Conservation (phyloP, 2,113 vertebrate genomes). For the Sapajus apella region DNA sequence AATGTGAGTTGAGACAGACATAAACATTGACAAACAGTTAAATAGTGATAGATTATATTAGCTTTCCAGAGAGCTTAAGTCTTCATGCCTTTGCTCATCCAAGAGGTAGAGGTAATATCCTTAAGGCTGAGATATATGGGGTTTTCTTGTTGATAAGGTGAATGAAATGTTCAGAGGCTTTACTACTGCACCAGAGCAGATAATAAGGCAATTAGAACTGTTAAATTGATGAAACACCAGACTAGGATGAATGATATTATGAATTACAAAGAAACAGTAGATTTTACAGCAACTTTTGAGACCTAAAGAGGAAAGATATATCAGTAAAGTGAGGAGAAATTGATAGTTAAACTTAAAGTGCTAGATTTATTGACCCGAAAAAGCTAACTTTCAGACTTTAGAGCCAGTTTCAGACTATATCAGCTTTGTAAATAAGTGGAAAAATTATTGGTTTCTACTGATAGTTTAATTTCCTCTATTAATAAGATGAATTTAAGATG, state of each 20-base stretch:
- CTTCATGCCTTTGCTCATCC: constrained; percentile 72
- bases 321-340: constrained; percentile 61
- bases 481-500: constrained; percentile 53
- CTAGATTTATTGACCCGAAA: constrained; percentile 66
- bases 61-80: constrained; percentile 73
- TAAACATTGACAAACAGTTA: constrained; percentile 81
- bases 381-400: constrained; percentile 61
- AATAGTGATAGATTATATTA: constrained; percentile 78
- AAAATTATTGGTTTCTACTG: constrained; percentile 36
- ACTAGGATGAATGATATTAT: constrained; percentile 73
- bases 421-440: constrained; percentile 67
- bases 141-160: constrained; percentile 71
- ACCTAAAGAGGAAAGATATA: constrained; percentile 44
- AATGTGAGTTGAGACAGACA: constrained; percentile 74
- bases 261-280: constrained; percentile 71
- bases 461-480: constrained; percentile 50
- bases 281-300: constrained; percentile 71
- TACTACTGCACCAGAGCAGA: constrained; percentile 76
- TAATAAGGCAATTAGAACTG: constrained; percentile 80
- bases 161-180: constrained; percentile 74
- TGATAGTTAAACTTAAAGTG: constrained; percentile 64
- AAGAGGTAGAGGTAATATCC: constrained; percentile 67
- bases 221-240: constrained; percentile 78
- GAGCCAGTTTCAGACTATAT: constrained; percentile 46
- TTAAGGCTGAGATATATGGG: constrained; percentile 67